Evolutionary conservation across 2,888 invertebrate species (phyloP).

Genomic region (Choristoneura rosaceana): DNA sequence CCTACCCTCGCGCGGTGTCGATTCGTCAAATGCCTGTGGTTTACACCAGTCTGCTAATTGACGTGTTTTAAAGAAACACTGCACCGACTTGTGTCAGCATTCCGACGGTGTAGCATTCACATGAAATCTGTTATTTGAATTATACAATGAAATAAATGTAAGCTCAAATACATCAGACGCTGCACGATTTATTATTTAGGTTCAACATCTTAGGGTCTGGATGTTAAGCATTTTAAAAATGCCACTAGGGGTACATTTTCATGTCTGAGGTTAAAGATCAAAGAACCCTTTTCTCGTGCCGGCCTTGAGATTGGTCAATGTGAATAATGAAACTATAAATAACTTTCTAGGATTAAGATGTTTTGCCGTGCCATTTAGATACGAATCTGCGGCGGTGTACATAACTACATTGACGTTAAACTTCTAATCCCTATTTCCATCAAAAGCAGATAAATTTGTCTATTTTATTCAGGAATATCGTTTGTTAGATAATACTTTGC

Average conservation of each 20-base stretch:
- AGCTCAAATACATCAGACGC: conserved; percentile 20
- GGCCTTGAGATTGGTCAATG: conserved; percentile 29
- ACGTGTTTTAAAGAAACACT: conserved; percentile 75
- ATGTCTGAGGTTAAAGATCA: conserved; percentile 31
- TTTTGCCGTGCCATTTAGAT: conserved; percentile 18
- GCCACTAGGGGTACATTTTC: conserved; percentile 22
- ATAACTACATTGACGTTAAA: background rate
- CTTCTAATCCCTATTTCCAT: background rate
- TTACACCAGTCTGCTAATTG: conserved; percentile 76
- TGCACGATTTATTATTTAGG: conserved; percentile 23
- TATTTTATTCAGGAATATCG: background rate
- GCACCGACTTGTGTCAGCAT: conserved; percentile 65
- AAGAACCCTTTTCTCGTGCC: conserved; percentile 28
- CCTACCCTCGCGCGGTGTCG: conserved; percentile 66
- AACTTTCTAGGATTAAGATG: conserved; percentile 14
- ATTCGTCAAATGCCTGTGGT: conserved; percentile 73
- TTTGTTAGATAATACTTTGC: background rate
- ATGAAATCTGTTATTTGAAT: background rate
- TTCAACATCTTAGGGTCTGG: conserved; percentile 17
- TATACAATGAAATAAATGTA: background rate
- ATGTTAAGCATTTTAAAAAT: conserved; percentile 23
- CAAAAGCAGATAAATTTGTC: background rate
- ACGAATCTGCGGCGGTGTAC: background rate
- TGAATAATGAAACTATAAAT: conserved; percentile 30
- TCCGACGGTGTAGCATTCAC: conserved; percentile 53